phyloP scores from a whole-genome alignment of 2,888 invertebrate species.

The Drepana falcataria region DNA sequence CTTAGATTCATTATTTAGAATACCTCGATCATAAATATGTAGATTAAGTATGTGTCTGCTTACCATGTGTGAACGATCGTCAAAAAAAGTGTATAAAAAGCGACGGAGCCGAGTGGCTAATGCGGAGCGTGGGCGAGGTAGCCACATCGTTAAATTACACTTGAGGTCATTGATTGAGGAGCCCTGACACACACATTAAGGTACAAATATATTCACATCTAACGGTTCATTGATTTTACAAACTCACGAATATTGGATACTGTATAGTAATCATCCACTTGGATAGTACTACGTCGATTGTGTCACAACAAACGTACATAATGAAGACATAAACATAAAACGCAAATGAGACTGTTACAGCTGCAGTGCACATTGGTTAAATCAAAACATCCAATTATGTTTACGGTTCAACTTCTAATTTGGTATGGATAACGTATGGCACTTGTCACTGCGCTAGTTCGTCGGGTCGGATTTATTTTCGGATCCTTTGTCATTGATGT shows the following conservation, averaged over 20 bases:
- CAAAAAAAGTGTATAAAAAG: slow-evolving; percentile 48
- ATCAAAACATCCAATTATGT: slow-evolving; percentile 57
- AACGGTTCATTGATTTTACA: slow-evolving; percentile 38
- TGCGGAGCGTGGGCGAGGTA: slow-evolving; percentile 61
- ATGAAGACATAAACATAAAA: slow-evolving; percentile 36
- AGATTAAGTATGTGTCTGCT: slow-evolving; percentile 16
- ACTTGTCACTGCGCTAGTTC: slow-evolving; percentile 50
- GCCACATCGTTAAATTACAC: slow-evolving; percentile 58
- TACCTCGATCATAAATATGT: not conserved
- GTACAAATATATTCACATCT: slow-evolving; percentile 28
- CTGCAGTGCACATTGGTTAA: slow-evolving; percentile 57
- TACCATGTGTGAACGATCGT: slow-evolving; percentile 34
- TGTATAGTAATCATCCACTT: slow-evolving; percentile 27
- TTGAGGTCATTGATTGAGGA: slow-evolving; percentile 69
- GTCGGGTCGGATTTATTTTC: slow-evolving; percentile 47
- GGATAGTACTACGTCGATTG: slow-evolving; percentile 23
- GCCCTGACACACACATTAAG: slow-evolving; percentile 28
- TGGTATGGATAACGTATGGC: slow-evolving; percentile 57
- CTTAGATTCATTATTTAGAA: not conserved
- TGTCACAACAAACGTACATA: slow-evolving; percentile 29
- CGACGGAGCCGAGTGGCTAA: slow-evolving; percentile 37
- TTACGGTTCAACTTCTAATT: slow-evolving; percentile 64
- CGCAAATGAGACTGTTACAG: slow-evolving; percentile 37
- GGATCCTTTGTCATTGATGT: slow-evolving; percentile 41
- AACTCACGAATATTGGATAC: slow-evolving; percentile 29